Conservation (phyloP, 2,113 vertebrate genomes). For the Amphilophus citrinellus region DNA sequence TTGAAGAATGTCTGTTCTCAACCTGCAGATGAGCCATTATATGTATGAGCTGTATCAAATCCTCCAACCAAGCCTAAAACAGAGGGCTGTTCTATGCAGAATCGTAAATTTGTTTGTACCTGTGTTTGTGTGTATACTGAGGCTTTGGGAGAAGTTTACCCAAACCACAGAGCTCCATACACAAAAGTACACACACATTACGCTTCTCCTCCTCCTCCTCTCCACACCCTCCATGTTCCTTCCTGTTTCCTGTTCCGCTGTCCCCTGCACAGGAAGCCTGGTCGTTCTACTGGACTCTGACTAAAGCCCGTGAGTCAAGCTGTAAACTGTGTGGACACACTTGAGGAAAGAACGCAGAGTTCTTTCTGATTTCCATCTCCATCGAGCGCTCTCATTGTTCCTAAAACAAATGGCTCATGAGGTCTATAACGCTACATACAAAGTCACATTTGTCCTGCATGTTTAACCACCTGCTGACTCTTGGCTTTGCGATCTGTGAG, state of each 20-base stretch:
- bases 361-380: conserved; percentile 47
- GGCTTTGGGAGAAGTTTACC: conserved; percentile 16
- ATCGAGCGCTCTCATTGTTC: conserved; percentile 59
- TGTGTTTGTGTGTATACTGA: conserved; percentile 23
- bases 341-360: conserved; percentile 29
- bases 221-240: conserved; percentile 69
- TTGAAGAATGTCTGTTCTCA: not conserved
- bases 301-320: conserved; percentile 60
- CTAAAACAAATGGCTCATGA: conserved; percentile 56
- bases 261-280: conserved; percentile 73
- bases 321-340: conserved; percentile 37
- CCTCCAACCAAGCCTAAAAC: not conserved
- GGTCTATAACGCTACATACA: conserved; percentile 61
- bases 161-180: conserved; percentile 5
- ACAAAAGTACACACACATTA: conserved; percentile 13
- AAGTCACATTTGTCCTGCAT: conserved; percentile 67
- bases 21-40: not conserved
- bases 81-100: not conserved
- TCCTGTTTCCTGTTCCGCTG: conserved; percentile 79
- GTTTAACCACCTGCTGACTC: conserved; percentile 71
- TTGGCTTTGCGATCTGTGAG: conserved; percentile 64
- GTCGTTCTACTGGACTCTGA: conserved; percentile 48
- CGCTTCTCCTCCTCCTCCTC: conserved; percentile 17
- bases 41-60: not conserved
- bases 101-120: not conserved